Percentiles rank a stretch among this genome's conserved stretches.
Evolutionary conservation across 1,140 invertebrate genomes (phyloP).

Genomic region (Drosophila lacteicornis): DNA sequence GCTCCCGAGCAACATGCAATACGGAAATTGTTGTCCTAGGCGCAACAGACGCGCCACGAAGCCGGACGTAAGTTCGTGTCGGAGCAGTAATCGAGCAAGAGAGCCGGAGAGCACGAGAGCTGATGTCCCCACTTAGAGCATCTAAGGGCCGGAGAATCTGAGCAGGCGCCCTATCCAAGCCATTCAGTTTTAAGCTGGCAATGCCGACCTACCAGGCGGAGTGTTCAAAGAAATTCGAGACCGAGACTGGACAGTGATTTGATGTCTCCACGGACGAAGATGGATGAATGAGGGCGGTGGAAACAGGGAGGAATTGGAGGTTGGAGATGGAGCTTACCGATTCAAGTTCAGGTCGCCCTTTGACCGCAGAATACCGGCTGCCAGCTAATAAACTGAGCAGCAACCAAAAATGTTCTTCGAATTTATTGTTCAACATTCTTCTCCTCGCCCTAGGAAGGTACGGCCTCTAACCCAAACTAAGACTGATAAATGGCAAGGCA

Average conservation of each 20-base stretch:
- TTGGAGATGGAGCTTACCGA: neutral
- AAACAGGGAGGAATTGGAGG: neutral
- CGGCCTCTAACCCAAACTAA: conserved; percentile 49
- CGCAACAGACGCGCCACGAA: conserved; percentile 64
- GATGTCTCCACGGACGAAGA: conserved; percentile 63
- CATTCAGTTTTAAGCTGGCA: conserved; percentile 55
- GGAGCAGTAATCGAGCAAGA: conserved; percentile 1
- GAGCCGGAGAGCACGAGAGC: conserved; percentile 1
- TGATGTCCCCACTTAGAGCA: neutral
- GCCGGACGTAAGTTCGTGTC: conserved; percentile 30
- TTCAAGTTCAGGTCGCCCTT: conserved; percentile 55
- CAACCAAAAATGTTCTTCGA: conserved; percentile 68
- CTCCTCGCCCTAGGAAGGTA: conserved; percentile 9
- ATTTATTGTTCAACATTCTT: conserved; percentile 78
- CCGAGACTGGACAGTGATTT: conserved; percentile 62
- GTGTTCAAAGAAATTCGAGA: conserved; percentile 33
- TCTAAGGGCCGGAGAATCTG: conserved; percentile 33
- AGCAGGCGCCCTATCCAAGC: conserved; percentile 42
- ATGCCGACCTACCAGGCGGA: conserved; percentile 30
- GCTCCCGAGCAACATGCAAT: conserved; percentile 45
- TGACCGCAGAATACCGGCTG: conserved; percentile 73
- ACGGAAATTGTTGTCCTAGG: conserved; percentile 78
- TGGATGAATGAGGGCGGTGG: conserved; percentile 43
- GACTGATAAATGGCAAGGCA: conserved; percentile 78
- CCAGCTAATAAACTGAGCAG: conserved; percentile 71